These are phyloP conservation scores for Adelges cooleyi DNA, from an alignment of 1,140 invertebrate genomes.

Conservation along the genomic window DNA sequence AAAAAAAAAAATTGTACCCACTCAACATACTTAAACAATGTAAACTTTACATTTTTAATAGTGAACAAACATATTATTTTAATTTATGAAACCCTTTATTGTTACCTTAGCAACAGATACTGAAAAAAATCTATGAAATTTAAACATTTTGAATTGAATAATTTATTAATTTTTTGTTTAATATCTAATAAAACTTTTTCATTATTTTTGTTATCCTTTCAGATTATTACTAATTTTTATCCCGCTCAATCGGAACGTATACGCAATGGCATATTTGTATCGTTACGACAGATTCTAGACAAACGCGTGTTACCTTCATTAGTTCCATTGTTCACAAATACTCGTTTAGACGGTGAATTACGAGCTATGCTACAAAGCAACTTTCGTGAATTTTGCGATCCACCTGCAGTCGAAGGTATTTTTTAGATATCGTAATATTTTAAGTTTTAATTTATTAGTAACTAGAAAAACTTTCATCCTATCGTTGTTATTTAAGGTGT, in stretches of 20 bases:
- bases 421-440: background rate
- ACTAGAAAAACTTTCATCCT: too few species aligned
- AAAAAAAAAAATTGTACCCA: too few species aligned
- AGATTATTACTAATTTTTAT: conserved; percentile 91
- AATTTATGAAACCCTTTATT: too few species aligned
- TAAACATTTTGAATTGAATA: too few species aligned
- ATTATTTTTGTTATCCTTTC: conserved; percentile 36
- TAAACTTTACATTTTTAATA: too few species aligned
- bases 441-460: background rate
- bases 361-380: conserved; percentile 73
- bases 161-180: too few species aligned
- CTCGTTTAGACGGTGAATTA: conserved; percentile 81
- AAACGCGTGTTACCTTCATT: conserved; percentile 84
- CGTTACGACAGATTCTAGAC: conserved; percentile 84
- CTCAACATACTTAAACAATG: too few species aligned
- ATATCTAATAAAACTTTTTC: conserved; percentile 8
- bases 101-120: too few species aligned
- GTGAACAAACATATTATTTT: too few species aligned
- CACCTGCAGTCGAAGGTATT: conserved; percentile 36
- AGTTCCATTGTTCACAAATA: conserved; percentile 83
- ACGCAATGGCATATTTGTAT: conserved; percentile 77
- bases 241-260: conserved; percentile 73
- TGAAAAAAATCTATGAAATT: too few species aligned
- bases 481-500: conserved; percentile 19
- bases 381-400: conserved; percentile 80